Base-by-base conservation (phyloP, 2,113 vertebrate genomes). In the Pungitius pungitius region DNA sequence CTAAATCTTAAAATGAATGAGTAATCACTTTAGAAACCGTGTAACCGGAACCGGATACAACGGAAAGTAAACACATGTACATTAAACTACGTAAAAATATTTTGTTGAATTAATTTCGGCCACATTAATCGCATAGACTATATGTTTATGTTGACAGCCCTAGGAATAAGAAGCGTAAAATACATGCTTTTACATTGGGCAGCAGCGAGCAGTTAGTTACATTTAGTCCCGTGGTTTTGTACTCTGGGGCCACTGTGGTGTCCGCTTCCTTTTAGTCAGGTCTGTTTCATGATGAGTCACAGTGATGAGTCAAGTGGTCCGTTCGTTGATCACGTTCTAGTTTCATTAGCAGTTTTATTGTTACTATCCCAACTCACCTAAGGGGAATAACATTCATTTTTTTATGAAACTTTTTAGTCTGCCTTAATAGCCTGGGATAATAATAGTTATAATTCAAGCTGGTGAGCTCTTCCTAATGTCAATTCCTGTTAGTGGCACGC, bases 371-470 rank as follows among this genome's bases (percentile, higher is more conserved):
- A 27, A 26, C 30, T 78, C 37, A 85, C 71, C 84, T 88, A 85
- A 88, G 87, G n/a, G 88, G 81, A 85, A 7, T 13, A 30, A 70
- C 24, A 13, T 43, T 27, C 37, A 55, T 73, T 77, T 73, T 27
- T 78, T 43, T 20, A 57, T n/a, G 22, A 2, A 58, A 58, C 12
- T 8, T 43, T 75, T 26, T 26, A 51, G 6, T 61, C 71, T 70
- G 65, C 62, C 58, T 18, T 40, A n/a, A 18, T 47, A 69, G 15
- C 58, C 17, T 61, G 13, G 6, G 66, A 30, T 57, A 0, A 57
- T 68, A 2, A 27, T n/a, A 39, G 30, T 30, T 30, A 30, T 24
- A n/a, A n/a, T 33, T 64, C 17, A 11, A 3, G 17, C 9, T 26
- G 47, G 33, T 57, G 51, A 85, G 73, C 37, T 52, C 66, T 63